These are phyloP conservation scores for Malurus alboscapulatus DNA, from an alignment of 2,113 vertebrate species.

Conservation along the genomic window DNA sequence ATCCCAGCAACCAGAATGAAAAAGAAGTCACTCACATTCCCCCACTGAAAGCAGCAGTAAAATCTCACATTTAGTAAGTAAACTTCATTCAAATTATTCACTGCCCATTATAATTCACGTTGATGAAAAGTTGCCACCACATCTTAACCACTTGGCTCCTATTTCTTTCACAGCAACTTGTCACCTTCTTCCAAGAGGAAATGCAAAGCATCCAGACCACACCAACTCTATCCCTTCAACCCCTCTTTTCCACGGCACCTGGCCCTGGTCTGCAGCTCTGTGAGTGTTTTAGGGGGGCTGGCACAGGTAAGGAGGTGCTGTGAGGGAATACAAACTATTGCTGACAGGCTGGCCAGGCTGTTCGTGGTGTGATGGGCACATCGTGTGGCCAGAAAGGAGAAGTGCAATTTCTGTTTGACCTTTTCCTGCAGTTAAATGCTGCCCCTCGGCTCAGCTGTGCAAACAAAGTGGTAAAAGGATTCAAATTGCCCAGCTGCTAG, in stretches of 20 bases:
- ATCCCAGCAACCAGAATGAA: neutral
- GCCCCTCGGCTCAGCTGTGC: neutral
- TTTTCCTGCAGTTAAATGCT: neutral
- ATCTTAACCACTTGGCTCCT: neutral
- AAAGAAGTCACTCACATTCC: neutral
- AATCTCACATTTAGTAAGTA: neutral
- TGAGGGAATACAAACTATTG: neutral
- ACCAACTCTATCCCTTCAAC: neutral
- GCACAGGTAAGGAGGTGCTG: neutral
- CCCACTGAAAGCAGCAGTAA: neutral
- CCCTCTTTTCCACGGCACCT: no score
- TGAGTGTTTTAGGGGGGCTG: neutral
- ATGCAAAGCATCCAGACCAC: neutral
- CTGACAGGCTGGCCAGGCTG: neutral
- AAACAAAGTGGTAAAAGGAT: neutral
- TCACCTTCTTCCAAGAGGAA: neutral
- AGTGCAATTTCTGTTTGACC: neutral
- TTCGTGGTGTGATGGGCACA: conserved; percentile 10
- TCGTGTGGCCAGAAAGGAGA: conserved; percentile 40
- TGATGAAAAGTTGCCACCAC: neutral
- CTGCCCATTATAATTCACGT: neutral
- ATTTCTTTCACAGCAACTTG: neutral
- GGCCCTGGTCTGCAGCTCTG: neutral
- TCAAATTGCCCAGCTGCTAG: neutral
- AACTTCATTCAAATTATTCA: neutral